Evolutionary conservation across 2,888 invertebrate genomes (phyloP).

Genomic region (Apantesis nais): DNA sequence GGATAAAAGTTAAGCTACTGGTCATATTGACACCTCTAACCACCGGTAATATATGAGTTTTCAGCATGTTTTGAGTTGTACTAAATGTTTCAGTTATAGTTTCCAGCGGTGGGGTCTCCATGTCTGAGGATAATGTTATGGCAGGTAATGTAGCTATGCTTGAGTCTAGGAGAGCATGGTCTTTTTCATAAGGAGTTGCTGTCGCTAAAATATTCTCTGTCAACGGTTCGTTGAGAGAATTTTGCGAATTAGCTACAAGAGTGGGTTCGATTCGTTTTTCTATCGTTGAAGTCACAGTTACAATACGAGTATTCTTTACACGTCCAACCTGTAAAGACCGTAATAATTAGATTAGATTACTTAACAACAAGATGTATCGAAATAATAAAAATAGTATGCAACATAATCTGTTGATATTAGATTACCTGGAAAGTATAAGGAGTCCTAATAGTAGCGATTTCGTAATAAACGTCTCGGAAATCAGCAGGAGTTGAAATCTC

Average conservation of each 20-base stretch:
- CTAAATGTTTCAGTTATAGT: slow-evolving; percentile 96
- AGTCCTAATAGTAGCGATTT: slow-evolving; percentile 95
- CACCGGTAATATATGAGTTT: slow-evolving; percentile 95
- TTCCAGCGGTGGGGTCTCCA: slow-evolving; percentile 94
- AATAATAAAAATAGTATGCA: not conserved
- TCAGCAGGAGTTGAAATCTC: slow-evolving; percentile 95
- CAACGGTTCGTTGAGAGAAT: slow-evolving; percentile 90
- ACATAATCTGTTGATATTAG: not conserved
- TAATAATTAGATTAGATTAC: slow-evolving; percentile 10
- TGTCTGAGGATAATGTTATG: slow-evolving; percentile 90
- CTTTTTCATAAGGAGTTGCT: slow-evolving; percentile 90
- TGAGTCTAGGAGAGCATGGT: slow-evolving; percentile 88
- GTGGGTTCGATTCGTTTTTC: slow-evolving; percentile 91
- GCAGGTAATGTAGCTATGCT: slow-evolving; percentile 94
- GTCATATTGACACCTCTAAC: slow-evolving; percentile 91
- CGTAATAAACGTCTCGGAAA: slow-evolving; percentile 93
- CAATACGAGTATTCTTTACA: slow-evolving; percentile 93
- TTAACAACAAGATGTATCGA: not conserved
- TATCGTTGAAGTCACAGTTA: slow-evolving; percentile 94
- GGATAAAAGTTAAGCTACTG: slow-evolving; percentile 92
- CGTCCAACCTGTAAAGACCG: slow-evolving; percentile 90
- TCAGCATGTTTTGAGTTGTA: slow-evolving; percentile 94
- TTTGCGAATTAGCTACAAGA: slow-evolving; percentile 81
- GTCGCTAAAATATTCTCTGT: slow-evolving; percentile 95
- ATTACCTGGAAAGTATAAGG: slow-evolving; percentile 95